Evolutionary conservation across 2,888 invertebrate species (phyloP), one percentile per base, ranked within the genome.

Genomic region (Thalpophila matura): DNA sequence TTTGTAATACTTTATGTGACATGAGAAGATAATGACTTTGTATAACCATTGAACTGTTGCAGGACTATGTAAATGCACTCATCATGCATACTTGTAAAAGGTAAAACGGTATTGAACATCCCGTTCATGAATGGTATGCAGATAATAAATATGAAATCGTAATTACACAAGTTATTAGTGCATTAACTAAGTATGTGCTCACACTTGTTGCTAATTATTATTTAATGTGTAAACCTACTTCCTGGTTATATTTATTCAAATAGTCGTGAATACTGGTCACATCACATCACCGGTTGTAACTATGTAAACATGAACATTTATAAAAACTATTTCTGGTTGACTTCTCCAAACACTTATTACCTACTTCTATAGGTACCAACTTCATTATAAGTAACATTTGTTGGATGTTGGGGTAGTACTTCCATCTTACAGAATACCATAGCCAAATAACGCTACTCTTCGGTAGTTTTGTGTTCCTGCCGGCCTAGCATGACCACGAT

Each of bases 141-240:
- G 31, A 46, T 60, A 64, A 59, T 65, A 45, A 46, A 55, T 42
- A 59, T 65, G 49, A 58, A 70, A 65, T 70, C 38, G 26, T 60
- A 65, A 74, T 74, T 67, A 59, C 46, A 33, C 47, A 58, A 64
- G 40, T 45, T 55, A 67, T 72, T 71, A 62, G 45, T 70, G 26
- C 58, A 37, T 59, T 68, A 68, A 58, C 31, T 35, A 26, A 7
- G 60, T 56, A 62, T 58, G 35, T 47, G 42, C 55, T 49, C 57
- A 68, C 59, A 40, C 55, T 50, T 62, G 29, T 54, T 62, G 42
- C 50, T 66, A 51, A 62, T 67, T 55, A 69, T 45, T 29, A 50
- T 62, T 68, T 31, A 49, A 50, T 37, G 40, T 55, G 22, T 51
- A 33, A 6, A 59, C 63, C 10, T 45, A 58, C 57, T 77, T 77